phyloP scores from a whole-genome alignment of 2,113 vertebrate species.

The Ia io region DNA sequence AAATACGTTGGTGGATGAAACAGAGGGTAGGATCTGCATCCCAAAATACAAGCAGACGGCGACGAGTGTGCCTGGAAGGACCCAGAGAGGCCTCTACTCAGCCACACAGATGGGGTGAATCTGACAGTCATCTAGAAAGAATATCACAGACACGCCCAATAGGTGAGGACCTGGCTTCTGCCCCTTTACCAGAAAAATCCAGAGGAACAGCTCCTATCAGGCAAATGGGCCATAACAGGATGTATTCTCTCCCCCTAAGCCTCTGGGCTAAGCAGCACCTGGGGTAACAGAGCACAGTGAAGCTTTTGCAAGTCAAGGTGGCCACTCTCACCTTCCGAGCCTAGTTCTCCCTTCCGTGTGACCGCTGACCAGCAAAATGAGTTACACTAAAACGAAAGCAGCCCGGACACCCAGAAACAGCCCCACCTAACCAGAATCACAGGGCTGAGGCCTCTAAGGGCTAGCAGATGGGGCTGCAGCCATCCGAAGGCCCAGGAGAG shows the following conservation, averaged over 20 bases:
- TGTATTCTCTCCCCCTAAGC: too few species aligned
- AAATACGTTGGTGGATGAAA: not conserved
- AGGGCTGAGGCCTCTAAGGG: not conserved
- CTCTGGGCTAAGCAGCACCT: too few species aligned
- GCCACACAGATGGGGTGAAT: not conserved
- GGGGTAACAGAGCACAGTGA: not conserved
- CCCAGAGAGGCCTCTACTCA: not conserved
- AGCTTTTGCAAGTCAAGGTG: not conserved
- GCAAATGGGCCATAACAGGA: not conserved
- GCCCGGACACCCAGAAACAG: not conserved
- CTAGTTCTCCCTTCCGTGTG: too few species aligned
- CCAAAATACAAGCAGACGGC: not conserved
- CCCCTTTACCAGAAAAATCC: not conserved
- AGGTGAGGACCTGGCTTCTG: not conserved
- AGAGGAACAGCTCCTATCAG: too few species aligned
- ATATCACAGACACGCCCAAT: not conserved
- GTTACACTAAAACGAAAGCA: not conserved
- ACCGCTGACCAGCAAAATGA: not conserved
- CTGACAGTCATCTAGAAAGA: not conserved
- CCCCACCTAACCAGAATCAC: too few species aligned
- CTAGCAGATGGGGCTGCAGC: too few species aligned
- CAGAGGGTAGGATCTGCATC: not conserved
- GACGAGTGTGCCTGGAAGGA: accelerated
- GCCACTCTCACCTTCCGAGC: not conserved
- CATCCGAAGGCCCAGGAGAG: not conserved